phyloP scores from a whole-genome alignment of 2,888 invertebrate species.

The Ganaspis brasiliensis region DNA sequence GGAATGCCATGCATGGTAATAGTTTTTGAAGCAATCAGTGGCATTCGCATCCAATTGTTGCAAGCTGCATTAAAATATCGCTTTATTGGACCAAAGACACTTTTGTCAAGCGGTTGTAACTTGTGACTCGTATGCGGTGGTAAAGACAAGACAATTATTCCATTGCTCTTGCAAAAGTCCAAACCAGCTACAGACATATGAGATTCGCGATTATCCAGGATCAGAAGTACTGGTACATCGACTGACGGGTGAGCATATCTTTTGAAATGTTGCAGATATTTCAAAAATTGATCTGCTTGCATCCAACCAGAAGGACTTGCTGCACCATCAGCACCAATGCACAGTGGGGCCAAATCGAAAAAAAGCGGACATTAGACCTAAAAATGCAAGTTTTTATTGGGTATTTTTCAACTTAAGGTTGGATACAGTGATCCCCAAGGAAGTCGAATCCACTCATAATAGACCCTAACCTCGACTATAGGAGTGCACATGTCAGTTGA shows the following conservation, averaged over 20 bases:
- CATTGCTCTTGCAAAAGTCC: conserved; percentile 68
- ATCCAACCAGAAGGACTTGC: conserved; percentile 70
- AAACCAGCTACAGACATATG: conserved; percentile 64
- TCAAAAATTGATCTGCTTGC: conserved; percentile 64
- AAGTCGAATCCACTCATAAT: no score
- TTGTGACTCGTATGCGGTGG: conserved; percentile 72
- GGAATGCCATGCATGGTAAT: neutral
- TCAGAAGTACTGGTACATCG: conserved; percentile 62
- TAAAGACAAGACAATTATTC: conserved; percentile 64
- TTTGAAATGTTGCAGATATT: conserved; percentile 68
- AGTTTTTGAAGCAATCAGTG: neutral
- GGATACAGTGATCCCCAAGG: no score
- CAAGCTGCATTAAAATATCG: conserved; percentile 61
- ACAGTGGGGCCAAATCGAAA: no score
- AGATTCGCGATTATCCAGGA: conserved; percentile 70
- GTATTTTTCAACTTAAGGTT: no score
- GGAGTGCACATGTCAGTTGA: no score
- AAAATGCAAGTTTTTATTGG: no score
- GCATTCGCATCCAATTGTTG: conserved; percentile 63
- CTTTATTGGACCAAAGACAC: conserved; percentile 70
- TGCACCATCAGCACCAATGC: conserved; percentile 61
- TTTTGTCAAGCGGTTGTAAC: conserved; percentile 60
- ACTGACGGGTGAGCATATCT: conserved; percentile 61
- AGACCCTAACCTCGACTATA: no score
- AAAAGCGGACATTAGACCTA: no score